These are phyloP conservation scores for Tautogolabrus adspersus DNA, from an alignment of 2,113 vertebrate genomes.

Conservation along the genomic window DNA sequence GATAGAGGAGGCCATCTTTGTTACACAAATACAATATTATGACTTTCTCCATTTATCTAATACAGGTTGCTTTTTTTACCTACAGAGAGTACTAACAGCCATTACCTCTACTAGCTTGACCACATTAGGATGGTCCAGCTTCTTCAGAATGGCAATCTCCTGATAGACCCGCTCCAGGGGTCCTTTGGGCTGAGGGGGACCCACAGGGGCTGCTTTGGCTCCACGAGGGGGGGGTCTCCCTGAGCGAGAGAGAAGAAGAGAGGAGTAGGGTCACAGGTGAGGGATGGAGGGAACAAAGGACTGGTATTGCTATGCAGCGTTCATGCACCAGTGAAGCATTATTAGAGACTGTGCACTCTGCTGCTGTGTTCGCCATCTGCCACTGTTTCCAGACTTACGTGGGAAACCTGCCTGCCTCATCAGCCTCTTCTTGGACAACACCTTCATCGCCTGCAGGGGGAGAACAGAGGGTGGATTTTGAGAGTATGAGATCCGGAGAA, in stretches of 20 bases:
- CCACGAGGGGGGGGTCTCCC: constrained; percentile 95
- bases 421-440: constrained; percentile 96
- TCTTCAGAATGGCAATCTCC: constrained; percentile 98
- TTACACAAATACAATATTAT: background rate
- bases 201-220: constrained; percentile 84
- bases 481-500: constrained; percentile 12
- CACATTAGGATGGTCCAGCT: constrained; percentile 97
- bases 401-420: constrained; percentile 98
- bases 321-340: constrained; percentile 22
- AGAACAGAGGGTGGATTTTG: constrained; percentile 16
- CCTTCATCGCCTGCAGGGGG: constrained; percentile 95
- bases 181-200: constrained; percentile 88
- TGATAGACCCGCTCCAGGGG: constrained; percentile 98
- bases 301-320: background rate
- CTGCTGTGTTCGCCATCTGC: constrained; percentile 65
- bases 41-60: too few species aligned
- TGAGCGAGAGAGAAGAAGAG: constrained; percentile 56
- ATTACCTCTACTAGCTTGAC: constrained; percentile 97
- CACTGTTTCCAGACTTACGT: constrained; percentile 86
- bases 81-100: background rate
- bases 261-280: background rate
- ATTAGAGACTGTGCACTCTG: constrained; percentile 36
- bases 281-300: background rate
- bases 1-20: background rate
- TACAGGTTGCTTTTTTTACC: too few species aligned